phyloP scores from a whole-genome alignment of 2,797 vertebrate genomes.

The Helarctos malayanus region DNA sequence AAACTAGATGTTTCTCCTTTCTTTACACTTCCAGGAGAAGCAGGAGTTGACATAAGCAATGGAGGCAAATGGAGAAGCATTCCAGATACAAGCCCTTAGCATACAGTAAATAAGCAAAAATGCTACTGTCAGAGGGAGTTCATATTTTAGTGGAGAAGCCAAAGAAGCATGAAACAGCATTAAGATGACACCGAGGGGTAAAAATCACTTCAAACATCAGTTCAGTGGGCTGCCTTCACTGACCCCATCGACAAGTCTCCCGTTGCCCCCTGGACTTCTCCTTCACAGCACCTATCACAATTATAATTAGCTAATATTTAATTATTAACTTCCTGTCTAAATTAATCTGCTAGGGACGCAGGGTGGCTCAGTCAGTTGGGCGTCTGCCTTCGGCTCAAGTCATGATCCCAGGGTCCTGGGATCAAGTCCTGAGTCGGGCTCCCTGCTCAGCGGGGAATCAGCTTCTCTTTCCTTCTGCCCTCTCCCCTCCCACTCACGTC shows the following conservation, averaged over 20 bases:
- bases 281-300: not conserved
- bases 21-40: not conserved
- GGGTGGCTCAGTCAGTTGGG: no score
- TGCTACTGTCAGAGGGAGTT: not conserved
- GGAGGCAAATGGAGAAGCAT: not conserved
- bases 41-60: not conserved
- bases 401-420: no score
- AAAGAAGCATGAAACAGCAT: not conserved
- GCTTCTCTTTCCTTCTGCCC: no score
- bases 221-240: not conserved
- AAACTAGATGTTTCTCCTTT: not conserved
- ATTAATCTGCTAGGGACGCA: not conserved
- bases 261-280: not conserved
- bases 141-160: not conserved
- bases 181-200: not conserved
- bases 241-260: not conserved
- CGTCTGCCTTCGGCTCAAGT: no score
- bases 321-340: not conserved
- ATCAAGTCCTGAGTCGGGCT: no score
- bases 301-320: not conserved
- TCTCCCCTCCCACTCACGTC: no score
- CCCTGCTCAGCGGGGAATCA: no score
- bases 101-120: not conserved
- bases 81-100: not conserved
- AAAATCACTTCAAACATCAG: not conserved